phyloP scores from a whole-genome alignment of 2,113 vertebrate species.

The Entosphenus tridentatus region DNA sequence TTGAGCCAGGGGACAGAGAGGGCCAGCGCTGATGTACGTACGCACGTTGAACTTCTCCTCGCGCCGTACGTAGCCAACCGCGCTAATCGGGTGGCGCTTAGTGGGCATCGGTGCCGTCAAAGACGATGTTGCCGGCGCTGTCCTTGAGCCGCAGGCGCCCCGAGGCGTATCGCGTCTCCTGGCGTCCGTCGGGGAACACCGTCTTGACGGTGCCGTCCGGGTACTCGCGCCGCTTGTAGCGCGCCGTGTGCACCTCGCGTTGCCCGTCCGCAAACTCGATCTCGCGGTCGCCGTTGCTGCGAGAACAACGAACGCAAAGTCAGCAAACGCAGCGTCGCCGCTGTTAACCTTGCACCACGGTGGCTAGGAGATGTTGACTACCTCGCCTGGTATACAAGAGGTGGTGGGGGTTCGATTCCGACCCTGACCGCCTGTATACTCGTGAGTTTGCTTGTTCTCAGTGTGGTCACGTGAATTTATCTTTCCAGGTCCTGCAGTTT shows the following conservation, averaged over 20 bases:
- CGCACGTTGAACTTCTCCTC: too few relatives aligned
- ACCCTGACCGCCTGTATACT: too few relatives aligned
- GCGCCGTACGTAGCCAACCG: too few relatives aligned
- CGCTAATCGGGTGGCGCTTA: too few relatives aligned
- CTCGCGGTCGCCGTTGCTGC: constrained; percentile 60
- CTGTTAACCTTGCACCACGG: background rate
- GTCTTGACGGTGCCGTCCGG: constrained; percentile 81
- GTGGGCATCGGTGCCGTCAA: constrained; percentile 21
- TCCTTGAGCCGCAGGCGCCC: constrained; percentile 68
- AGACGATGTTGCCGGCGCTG: constrained; percentile 46
- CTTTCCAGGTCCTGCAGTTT: too few relatives aligned
- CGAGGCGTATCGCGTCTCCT: constrained; percentile 59
- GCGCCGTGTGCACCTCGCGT: constrained; percentile 52
- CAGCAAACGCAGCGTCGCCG: background rate
- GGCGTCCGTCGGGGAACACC: constrained; percentile 50
- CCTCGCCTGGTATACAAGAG: background rate
- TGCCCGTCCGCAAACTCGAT: constrained; percentile 84
- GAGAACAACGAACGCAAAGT: constrained; percentile 6
- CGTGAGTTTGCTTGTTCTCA: too few relatives aligned
- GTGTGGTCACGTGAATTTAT: too few relatives aligned
- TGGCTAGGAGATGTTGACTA: background rate
- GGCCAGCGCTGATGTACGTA: too few relatives aligned
- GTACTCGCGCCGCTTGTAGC: constrained; percentile 72
- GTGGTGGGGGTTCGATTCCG: too few relatives aligned
- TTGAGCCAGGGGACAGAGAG: too few relatives aligned